phyloP scores from a whole-genome alignment of 2,113 vertebrate genomes.

The Holacanthus passer region DNA sequence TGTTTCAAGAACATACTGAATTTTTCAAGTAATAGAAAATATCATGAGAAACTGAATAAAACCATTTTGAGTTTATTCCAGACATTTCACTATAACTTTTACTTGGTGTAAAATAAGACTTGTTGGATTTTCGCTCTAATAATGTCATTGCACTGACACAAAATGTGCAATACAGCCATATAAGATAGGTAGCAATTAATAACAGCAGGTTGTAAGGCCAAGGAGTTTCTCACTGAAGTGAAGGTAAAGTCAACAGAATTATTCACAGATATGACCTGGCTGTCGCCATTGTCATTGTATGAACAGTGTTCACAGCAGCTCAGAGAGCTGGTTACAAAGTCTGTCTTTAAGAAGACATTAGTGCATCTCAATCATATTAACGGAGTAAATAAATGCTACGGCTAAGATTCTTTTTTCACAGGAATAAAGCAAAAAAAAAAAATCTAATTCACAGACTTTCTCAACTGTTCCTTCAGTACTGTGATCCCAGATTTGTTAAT shows the following conservation, averaged over 20 bases:
- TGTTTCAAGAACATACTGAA: not conserved
- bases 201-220: slow-evolving; percentile 29
- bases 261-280: slow-evolving; percentile 33
- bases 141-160: not conserved
- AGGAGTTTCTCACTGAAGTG: slow-evolving; percentile 18
- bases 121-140: not conserved
- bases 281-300: not conserved
- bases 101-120: not conserved
- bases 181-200: not conserved
- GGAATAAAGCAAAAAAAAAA: slow-evolving; percentile 20
- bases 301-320: slow-evolving; percentile 18
- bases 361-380: slow-evolving; percentile 38
- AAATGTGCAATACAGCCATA: slow-evolving; percentile 7
- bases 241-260: slow-evolving; percentile 9
- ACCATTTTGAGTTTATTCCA: slow-evolving; percentile 14
- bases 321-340: slow-evolving; percentile 2
- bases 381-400: not conserved
- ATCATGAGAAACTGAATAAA: slow-evolving; percentile 21
- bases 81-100: not conserved
- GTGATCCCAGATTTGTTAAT: slow-evolving; percentile 3
- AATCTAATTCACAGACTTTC: slow-evolving; percentile 24
- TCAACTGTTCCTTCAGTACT: slow-evolving; percentile 20
- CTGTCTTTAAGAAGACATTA: slow-evolving; percentile 28
- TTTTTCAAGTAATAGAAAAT: no score
- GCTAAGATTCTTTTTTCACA: slow-evolving; percentile 25